These are phyloP conservation scores for Clunio marinus DNA, from an alignment of 2,888 invertebrate genomes.

Conservation along the genomic window DNA sequence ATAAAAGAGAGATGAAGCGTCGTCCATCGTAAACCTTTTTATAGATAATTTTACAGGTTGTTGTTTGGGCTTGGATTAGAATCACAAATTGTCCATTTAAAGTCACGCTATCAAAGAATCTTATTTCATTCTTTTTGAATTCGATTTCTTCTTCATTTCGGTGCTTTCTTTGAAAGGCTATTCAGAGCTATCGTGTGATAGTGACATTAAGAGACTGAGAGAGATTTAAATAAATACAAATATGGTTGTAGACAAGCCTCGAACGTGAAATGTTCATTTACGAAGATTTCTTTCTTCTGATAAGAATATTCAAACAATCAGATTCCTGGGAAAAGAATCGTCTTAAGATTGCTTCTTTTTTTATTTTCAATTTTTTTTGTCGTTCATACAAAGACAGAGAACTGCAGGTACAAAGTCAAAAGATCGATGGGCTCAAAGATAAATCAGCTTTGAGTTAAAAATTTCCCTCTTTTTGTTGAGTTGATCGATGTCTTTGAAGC, in stretches of 20 bases:
- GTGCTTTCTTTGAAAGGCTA: not conserved
- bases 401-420: slow-evolving; percentile 6
- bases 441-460: not conserved
- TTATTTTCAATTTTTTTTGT: too few relatives aligned
- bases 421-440: not conserved
- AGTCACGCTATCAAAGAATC: not conserved
- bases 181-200: not conserved
- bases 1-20: not conserved
- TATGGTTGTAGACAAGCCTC: not conserved
- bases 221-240: slow-evolving; percentile 3
- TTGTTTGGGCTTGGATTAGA: not conserved
- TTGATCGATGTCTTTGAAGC: not conserved
- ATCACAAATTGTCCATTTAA: slow-evolving; percentile 9
- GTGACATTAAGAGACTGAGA: not conserved
- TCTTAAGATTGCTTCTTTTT: too few relatives aligned
- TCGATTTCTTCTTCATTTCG: not conserved
- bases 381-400: too few relatives aligned
- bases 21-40: not conserved
- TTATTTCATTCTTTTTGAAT: not conserved
- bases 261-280: not conserved
- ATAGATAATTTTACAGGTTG: slow-evolving; percentile 6
- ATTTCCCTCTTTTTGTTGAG: not conserved
- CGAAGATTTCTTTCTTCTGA: slow-evolving; percentile 21
- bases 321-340: slow-evolving; percentile 19
- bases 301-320: slow-evolving; percentile 30